A percentile compares a stretch with the other conserved stretches of the same genome.
Conservation (phyloP, 1,140 invertebrate genomes). For the Himalopsyche phryganea region DNA sequence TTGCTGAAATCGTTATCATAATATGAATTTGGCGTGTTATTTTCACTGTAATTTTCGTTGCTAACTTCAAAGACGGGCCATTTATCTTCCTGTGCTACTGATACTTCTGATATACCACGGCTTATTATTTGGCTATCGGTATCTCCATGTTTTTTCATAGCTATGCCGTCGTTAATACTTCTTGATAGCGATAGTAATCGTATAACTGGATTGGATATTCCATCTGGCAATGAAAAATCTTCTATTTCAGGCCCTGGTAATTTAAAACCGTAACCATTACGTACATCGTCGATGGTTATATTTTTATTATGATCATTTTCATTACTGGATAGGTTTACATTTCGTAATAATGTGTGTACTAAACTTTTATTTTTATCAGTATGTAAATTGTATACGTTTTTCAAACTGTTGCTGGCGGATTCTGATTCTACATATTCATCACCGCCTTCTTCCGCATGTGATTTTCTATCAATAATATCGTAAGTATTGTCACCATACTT, state of each 20-base stretch:
- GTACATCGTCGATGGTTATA: constrained; percentile 26
- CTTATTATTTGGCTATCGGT: no score
- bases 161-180: no score
- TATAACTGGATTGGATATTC: no score
- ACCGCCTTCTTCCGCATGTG: not conserved
- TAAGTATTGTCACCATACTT: constrained; percentile 7
- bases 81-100: no score
- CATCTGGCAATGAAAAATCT: not conserved
- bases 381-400: not conserved
- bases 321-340: not conserved
- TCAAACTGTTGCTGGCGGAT: not conserved
- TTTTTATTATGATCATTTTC: constrained; percentile 7
- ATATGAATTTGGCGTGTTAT: no score
- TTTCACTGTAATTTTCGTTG: no score
- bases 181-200: no score
- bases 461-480: constrained; percentile 17
- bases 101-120: no score
- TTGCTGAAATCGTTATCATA: no score
- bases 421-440: not conserved
- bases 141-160: no score
- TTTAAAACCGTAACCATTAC: constrained; percentile 20
- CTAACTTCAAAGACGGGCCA: no score
- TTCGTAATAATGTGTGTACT: no score
- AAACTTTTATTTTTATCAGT: not conserved
- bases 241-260: constrained; percentile 18